A percentile compares a stretch with the other conserved stretches of the same genome.
Evolutionary conservation across 1,140 invertebrate genomes (phyloP).

Genomic region (Lasaia peninsularis): DNA sequence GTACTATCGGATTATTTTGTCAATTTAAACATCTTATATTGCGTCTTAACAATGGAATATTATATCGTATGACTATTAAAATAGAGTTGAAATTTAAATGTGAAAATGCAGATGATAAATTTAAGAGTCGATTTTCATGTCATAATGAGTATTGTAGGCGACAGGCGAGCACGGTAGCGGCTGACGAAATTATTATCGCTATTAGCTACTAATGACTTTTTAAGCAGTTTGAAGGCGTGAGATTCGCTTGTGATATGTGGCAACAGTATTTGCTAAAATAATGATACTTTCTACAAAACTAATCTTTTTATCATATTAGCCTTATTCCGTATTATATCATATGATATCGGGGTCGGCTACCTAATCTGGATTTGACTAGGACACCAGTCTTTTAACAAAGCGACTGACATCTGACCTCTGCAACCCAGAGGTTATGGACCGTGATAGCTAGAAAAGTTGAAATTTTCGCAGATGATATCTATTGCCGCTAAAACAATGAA

Average conservation of each 20-base stretch:
- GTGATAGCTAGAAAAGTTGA: too few species aligned
- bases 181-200: constrained; percentile 40
- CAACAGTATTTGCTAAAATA: not conserved
- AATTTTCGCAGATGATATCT: too few species aligned
- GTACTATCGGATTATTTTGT: constrained; percentile 28
- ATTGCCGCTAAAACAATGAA: too few species aligned
- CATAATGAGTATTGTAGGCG: constrained; percentile 33
- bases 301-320: too few species aligned
- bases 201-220: constrained; percentile 40
- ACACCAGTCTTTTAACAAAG: too few species aligned
- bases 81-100: constrained; percentile 25
- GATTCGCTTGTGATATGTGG: not conserved
- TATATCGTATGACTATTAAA: not conserved
- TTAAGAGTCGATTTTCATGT: constrained; percentile 30
- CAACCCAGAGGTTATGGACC: too few species aligned
- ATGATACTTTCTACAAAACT: too few species aligned
- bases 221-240: constrained; percentile 24
- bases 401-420: too few species aligned
- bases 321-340: too few species aligned
- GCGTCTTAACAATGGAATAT: not conserved
- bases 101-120: not conserved
- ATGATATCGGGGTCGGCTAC: too few species aligned
- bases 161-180: constrained; percentile 33
- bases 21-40: constrained; percentile 13
- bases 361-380: too few species aligned